Conservation (phyloP, 2,113 vertebrate species). For the Zapornia atra region DNA sequence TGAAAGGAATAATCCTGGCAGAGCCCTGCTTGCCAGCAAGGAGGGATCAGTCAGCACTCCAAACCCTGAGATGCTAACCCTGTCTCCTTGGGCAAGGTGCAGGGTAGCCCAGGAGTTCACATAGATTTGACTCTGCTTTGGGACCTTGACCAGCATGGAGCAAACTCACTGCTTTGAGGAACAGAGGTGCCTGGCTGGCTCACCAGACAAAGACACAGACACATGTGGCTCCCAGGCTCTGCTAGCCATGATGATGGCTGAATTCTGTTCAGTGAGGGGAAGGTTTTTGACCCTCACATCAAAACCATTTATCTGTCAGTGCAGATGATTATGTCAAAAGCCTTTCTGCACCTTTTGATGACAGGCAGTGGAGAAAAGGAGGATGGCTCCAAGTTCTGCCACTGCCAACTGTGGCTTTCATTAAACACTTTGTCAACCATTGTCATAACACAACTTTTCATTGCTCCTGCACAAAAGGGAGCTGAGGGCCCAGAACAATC, state of each 20-base stretch:
- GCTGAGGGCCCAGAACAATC: slow-evolving; percentile 75
- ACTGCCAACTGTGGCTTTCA: slow-evolving; percentile 75
- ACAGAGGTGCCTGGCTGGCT: background rate
- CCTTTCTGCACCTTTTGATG: slow-evolving; percentile 65
- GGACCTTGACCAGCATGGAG: background rate
- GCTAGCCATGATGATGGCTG: background rate
- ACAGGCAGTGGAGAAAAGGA: slow-evolving; percentile 45
- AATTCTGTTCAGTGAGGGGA: slow-evolving; percentile 23
- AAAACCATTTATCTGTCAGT: slow-evolving; percentile 72
- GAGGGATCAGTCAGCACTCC: background rate
- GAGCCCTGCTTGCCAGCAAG: background rate
- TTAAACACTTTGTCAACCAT: slow-evolving; percentile 78
- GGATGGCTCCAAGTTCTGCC: slow-evolving; percentile 57
- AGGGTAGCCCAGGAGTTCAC: accelerated
- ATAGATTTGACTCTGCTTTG: background rate
- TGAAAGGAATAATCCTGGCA: background rate
- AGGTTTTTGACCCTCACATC: slow-evolving; percentile 54
- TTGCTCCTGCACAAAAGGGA: slow-evolving; percentile 80
- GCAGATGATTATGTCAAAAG: slow-evolving; percentile 58
- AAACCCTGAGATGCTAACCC: background rate
- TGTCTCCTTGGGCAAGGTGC: background rate
- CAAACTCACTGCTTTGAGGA: background rate
- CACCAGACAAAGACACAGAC: background rate
- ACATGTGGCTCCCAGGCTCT: background rate
- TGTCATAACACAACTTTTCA: slow-evolving; percentile 79